These are phyloP conservation scores for Falco columbarius DNA, from an alignment of 2,797 vertebrate genomes.

Conservation along the genomic window DNA sequence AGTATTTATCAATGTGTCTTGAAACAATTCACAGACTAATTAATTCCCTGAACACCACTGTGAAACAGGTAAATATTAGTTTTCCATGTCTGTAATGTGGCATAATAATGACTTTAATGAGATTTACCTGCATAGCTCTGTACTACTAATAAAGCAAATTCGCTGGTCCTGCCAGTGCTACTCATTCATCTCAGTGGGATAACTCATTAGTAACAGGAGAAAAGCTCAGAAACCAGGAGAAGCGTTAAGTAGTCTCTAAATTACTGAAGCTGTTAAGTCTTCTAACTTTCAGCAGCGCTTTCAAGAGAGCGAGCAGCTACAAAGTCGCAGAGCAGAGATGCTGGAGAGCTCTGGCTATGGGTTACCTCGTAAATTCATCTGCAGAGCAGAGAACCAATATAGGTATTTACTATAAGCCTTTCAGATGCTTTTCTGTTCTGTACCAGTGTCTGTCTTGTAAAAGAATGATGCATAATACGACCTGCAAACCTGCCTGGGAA, in stretches of 20 bases:
- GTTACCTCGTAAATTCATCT: neutral
- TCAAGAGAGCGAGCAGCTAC: neutral
- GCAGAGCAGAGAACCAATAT: neutral
- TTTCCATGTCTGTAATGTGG: neutral
- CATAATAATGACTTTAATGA: neutral
- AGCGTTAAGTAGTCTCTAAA: neutral
- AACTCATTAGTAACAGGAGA: neutral
- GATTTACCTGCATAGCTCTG: neutral
- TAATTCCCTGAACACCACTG: neutral
- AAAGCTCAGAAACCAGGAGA: neutral
- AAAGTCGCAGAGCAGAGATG: neutral
- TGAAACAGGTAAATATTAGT: neutral
- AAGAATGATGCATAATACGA: rapidly evolving
- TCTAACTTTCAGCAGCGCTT: neutral
- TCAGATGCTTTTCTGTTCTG: neutral
- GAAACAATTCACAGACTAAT: neutral
- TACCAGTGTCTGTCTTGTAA: rapidly evolving
- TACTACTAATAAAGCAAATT: neutral
- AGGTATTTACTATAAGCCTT: neutral
- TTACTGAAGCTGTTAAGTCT: neutral
- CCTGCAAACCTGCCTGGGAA: rapidly evolving
- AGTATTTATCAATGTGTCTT: neutral
- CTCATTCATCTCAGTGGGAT: neutral
- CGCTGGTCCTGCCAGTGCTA: neutral
- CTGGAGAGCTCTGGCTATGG: neutral